These are phyloP conservation scores for Cyanoderma ruficeps DNA, from an alignment of 2,113 vertebrate genomes.

Conservation along the genomic window DNA sequence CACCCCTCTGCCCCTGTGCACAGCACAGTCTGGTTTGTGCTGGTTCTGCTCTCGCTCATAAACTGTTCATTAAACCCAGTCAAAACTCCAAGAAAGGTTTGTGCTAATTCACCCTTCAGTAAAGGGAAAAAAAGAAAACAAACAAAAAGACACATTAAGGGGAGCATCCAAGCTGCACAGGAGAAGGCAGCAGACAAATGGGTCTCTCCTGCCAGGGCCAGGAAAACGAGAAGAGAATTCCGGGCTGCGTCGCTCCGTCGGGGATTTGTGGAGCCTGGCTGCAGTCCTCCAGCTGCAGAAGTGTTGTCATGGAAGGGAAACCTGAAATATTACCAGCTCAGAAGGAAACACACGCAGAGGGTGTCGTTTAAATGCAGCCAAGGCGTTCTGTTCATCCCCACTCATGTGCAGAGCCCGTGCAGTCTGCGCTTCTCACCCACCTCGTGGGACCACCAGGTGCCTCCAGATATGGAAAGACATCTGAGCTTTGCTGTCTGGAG, in stretches of 20 bases:
- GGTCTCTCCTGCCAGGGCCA: background rate
- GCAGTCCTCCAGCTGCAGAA: background rate
- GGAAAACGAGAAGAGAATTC: background rate
- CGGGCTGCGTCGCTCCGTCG: rapidly evolving
- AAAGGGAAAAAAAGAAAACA: background rate
- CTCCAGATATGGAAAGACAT: background rate
- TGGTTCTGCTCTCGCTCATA: background rate
- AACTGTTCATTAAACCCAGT: background rate
- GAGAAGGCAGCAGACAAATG: background rate
- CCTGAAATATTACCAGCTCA: background rate
- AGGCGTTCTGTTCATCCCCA: background rate
- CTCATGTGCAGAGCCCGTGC: rapidly evolving
- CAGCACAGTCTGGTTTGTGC: background rate
- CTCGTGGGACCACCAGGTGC: background rate
- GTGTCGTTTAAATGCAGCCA: background rate
- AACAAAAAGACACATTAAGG: background rate
- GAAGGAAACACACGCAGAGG: background rate
- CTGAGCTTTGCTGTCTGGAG: background rate
- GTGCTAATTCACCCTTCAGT: background rate
- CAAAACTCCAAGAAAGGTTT: background rate
- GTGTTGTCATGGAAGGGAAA: background rate
- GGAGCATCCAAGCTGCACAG: background rate
- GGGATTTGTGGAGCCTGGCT: background rate
- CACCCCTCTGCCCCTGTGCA: background rate
- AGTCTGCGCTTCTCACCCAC: background rate